Conservation (phyloP, 2,797 vertebrate genomes). For the Odontamblyopus lacepedii region DNA sequence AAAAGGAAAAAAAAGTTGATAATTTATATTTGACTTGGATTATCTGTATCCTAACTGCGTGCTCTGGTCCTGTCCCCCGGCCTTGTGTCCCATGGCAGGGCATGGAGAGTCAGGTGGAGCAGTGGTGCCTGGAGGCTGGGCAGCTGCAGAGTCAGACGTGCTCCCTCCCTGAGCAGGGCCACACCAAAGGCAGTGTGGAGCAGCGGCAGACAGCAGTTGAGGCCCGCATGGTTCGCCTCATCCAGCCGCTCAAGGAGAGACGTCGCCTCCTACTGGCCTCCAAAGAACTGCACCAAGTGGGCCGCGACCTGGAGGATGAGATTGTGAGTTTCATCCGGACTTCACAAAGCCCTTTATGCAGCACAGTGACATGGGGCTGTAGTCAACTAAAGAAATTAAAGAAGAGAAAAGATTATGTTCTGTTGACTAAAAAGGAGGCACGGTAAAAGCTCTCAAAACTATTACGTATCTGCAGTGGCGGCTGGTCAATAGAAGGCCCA, state of each 20-base stretch:
- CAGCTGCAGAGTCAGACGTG: constrained; percentile 85
- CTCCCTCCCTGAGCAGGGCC: constrained; percentile 82
- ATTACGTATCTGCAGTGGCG: no score
- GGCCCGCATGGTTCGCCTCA: constrained; percentile 87
- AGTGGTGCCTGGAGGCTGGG: constrained; percentile 90
- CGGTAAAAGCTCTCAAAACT: no score
- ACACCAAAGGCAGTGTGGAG: constrained; percentile 77
- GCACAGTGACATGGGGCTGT: neutral
- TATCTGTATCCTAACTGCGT: neutral
- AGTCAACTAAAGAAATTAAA: no score
- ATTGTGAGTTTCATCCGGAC: constrained; percentile 78
- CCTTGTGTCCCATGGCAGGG: constrained; percentile 69
- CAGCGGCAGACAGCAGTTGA: constrained; percentile 84
- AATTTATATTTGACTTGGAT: neutral
- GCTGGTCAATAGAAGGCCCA: no score
- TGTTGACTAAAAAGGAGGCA: no score
- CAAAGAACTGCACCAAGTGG: constrained; percentile 92
- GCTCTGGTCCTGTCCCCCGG: neutral
- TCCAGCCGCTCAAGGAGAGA: constrained; percentile 91
- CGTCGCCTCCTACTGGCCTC: constrained; percentile 88
- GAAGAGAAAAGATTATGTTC: no score
- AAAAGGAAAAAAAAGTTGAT: neutral
- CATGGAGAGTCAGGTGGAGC: constrained; percentile 92
- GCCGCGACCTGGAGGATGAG: constrained; percentile 92
- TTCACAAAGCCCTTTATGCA: neutral